Evolutionary conservation across 2,888 invertebrate genomes (phyloP), one percentile per base, ranked within the genome.

Genomic region (Eristalis tenax): DNA sequence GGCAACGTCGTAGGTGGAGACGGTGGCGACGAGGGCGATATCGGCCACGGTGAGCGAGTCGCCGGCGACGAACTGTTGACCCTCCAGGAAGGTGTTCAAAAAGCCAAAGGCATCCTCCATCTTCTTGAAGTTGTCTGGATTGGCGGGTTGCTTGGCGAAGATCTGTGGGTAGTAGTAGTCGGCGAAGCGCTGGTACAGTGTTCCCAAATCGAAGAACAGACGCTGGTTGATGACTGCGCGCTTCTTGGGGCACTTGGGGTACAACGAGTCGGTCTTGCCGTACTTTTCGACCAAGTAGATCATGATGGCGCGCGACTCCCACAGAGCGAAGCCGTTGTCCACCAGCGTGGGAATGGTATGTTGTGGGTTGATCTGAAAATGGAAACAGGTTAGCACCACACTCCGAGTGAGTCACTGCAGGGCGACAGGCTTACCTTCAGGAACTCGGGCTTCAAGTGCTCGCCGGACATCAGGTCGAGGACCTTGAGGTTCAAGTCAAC

Each of bases 251-350:
- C 97, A 96, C 90, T 95, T 96, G 2, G 98, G 97, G 90, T 94
- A 95, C 57, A 97, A 93, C 0, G 94, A 93, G 90, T 96, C 96
- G 90, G 96, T 95, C 92, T 96, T 96, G 77, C 95, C 97, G 91
- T 97, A 97, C 91, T 96, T 96, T 93, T 96, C 96, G 40, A 94
- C 96, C 91, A 98, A 94, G 93, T 98, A 98, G 0, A 95, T 94
- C 92, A 96, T 94, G 91, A 98, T 97, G 88, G 97, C 96, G 63
- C 97, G 96, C 68, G 97, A 97, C 93, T 98, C 98, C 95, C 96
- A 96, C 83, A 98, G 92, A 10, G 95, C 93, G 91, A 97, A 96
- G 0, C 97, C 97, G 90, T 96, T 95, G 93, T 98, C 98, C 87
- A 96, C 95, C 77, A 98, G 92, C 0, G 97, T 97, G 10, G 98